A percentile compares a stretch with the other conserved stretches of the same genome.
These are phyloP conservation scores for Globia sparganii DNA, from an alignment of 2,888 invertebrate genomes.

Conservation along the genomic window DNA sequence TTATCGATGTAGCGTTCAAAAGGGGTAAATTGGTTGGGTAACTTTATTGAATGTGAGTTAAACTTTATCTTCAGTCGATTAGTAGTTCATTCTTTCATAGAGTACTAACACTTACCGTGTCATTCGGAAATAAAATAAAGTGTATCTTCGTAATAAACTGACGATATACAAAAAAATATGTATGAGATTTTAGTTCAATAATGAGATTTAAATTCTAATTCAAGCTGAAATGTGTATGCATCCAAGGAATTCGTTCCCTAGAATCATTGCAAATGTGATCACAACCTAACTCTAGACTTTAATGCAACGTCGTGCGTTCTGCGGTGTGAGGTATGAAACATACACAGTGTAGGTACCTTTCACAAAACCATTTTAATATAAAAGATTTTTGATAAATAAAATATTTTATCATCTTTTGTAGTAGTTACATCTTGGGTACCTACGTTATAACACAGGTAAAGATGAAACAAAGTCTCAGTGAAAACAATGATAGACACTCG, in stretches of 20 bases:
- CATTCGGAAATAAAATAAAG: neutral
- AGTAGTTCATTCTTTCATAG: constrained; percentile 2
- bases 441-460: constrained; percentile 14
- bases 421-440: neutral
- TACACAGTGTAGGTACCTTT: neutral
- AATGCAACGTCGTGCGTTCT: constrained; percentile 5
- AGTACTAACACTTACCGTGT: neutral
- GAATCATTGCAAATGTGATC: constrained; percentile 9
- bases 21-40: constrained; percentile 43
- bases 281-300: constrained; percentile 18
- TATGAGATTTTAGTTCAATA: neutral
- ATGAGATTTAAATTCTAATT: neutral
- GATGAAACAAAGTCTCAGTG: constrained; percentile 14
- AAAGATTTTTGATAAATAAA: neutral
- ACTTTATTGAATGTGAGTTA: constrained; percentile 27
- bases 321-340: constrained; percentile 11
- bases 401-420: neutral
- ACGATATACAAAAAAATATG: neutral
- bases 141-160: neutral
- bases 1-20: constrained; percentile 50
- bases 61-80: constrained; percentile 23
- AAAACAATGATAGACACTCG: constrained; percentile 30
- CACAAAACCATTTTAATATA: neutral
- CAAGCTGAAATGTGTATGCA: neutral
- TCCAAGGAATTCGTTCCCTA: neutral